Base-by-base conservation (phyloP, 2,113 vertebrate species). In the Dendropsophus ebraccatus region DNA sequence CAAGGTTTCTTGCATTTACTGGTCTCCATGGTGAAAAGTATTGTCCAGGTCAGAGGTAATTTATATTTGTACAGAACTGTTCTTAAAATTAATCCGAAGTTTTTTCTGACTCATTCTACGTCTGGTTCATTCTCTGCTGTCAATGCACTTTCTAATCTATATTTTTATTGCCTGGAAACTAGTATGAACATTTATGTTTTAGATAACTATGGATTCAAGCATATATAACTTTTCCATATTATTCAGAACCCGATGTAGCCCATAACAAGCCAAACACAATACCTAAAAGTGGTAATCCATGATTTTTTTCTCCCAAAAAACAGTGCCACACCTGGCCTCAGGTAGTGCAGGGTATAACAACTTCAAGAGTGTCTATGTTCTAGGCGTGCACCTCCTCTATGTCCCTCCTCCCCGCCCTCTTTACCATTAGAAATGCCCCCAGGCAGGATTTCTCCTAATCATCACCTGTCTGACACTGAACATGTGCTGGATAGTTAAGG, bases 1-100 rank as follows among this genome's bases (percentile, higher is more conserved):
- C 54, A 79, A 79, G 32, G 54, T 47, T 37, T 80, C 78, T 9
- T 62, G n/a, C 56, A 80, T 45, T 62, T 45, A 41, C 12, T 80
- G 35, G 78, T 80, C 56, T 80, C 78, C 78, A 80, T 62, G 54
- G 78, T 45, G 56, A 80, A 80, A 80, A 62, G 54, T 62, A 41
- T 25, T 1, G 35, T 19, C 37, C 56, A 80, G 54, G 52, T 62
- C 56, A 62, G 35, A 80, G 56, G 35, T 80, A 60, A 80, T 79
- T 58, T 79, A 37, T n/a, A 54, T 79, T 79, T 79, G 54, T 35
- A 60, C 35, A 47, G 12, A 54, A 19, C 32, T 52, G 74, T 30
- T 76, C 23, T 28, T 30, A 28, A 80, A 45, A 47, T 25, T 35
- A 79, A 79, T 14, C 32, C 52, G 17, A 23, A 45, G n/a, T 47